Evolutionary conservation across 2,888 invertebrate genomes (phyloP), one percentile per base, ranked within the genome.

Genomic region (Vanessa cardui): DNA sequence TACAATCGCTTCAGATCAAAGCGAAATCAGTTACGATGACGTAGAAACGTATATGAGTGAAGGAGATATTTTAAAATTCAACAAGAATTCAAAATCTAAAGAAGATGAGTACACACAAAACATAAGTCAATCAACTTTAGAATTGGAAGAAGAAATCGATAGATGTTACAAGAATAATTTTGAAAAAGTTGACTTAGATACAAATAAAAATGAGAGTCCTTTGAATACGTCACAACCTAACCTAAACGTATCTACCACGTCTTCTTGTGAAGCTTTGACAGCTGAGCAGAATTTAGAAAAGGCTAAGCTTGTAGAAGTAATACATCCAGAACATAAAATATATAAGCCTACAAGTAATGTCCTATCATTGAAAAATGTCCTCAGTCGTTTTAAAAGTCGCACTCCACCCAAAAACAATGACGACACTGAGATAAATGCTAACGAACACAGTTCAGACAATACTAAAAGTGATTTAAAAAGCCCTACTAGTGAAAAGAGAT

Each of bases 281-380:
- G 71, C 81, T 52, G 90, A 93, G 6, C 86, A 83, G n/a, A 91
- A 84, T 46, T 87, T 87, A 74, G 90, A 76, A 74, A 94, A 89
- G 79, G 77, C 88, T 69, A 90, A 79, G 78, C 91, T 75, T 78
- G 86, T 85, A 73, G 93, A 87, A 82, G 86, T 93, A 3, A 94
- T 95, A 71, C 96, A 96, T 80, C 97, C 97, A 0, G 96, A 96
- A 79, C 96, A 97, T 82, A 96, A 96, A 86, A 96, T 96, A 76
- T 96, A 96, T 79, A 94, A 96, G 72, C 94, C 95, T 58, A 94
- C 94, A 0, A 92, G 93, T 59, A 94, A 91, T 70, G 86, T 92
- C 73, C 76, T 91, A 1, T 93, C 94, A 5, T 85, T 94, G 0
- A 93, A 94, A 79, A 94, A 94, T 76, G 92, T 94, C 44, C 82